phyloP scores from a whole-genome alignment of 2,888 invertebrate genomes.

The Phyto melanocephala region DNA sequence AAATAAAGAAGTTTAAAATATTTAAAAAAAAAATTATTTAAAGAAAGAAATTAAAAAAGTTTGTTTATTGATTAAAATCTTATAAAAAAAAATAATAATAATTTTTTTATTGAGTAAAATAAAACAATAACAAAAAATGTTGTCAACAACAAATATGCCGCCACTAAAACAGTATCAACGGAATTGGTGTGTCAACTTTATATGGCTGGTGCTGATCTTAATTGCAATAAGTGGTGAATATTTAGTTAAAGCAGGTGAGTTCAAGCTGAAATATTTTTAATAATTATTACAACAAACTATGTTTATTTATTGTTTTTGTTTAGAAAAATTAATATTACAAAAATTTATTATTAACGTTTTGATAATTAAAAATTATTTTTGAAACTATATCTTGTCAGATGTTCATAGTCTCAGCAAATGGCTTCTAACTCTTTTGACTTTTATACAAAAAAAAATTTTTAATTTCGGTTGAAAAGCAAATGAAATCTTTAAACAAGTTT shows the following conservation, averaged over 20 bases:
- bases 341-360: no score
- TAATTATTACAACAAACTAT: no score
- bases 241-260: slow-evolving; percentile 58
- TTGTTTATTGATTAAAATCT: slow-evolving; percentile 42
- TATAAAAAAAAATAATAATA: background rate
- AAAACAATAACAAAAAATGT: background rate
- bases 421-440: no score
- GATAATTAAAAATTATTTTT: no score
- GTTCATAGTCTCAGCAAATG: no score
- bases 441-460: no score
- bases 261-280: background rate
- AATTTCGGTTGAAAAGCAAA: no score
- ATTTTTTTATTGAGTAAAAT: slow-evolving; percentile 35
- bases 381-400: no score
- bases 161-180: background rate
- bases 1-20: slow-evolving; percentile 28
- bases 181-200: slow-evolving; percentile 8
- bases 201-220: slow-evolving; percentile 36
- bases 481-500: no score
- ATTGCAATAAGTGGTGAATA: background rate
- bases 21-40: background rate
- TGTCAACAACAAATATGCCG: slow-evolving; percentile 34
- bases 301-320: no score
- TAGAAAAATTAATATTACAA: no score
- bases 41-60: background rate